Percentiles rank a stretch among this genome's conserved stretches.
Conservation (phyloP, 2,113 vertebrate genomes). For the Syrmaticus mikado region DNA sequence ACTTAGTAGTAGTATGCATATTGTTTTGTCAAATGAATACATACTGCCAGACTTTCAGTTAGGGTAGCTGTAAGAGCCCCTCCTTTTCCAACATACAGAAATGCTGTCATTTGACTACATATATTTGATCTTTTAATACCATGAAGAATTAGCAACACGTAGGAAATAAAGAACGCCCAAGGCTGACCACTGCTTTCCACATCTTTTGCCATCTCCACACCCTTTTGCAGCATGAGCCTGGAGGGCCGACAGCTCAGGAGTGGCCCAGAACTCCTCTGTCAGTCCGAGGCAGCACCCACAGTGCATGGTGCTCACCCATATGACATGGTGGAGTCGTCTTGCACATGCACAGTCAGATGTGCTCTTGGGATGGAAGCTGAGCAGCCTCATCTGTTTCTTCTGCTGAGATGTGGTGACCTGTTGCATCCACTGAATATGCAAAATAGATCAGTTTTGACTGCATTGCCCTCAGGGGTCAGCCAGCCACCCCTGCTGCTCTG, state of each 20-base stretch:
- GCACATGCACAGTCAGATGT: background rate
- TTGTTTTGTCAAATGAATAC: background rate
- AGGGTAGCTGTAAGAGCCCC: background rate
- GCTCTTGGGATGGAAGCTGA: background rate
- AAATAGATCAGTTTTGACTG: background rate
- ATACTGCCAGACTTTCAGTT: background rate
- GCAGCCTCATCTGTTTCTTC: background rate
- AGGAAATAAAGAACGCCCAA: background rate
- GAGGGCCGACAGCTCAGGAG: background rate
- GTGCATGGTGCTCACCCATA: rapidly evolving
- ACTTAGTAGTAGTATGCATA: background rate
- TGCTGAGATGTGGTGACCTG: background rate
- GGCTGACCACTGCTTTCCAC: conserved; percentile 22
- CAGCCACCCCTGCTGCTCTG: background rate
- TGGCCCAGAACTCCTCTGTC: background rate
- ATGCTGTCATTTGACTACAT: background rate
- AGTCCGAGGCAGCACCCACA: background rate
- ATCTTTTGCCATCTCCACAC: conserved; percentile 27
- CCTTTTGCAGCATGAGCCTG: background rate
- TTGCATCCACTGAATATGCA: background rate
- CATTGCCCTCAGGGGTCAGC: background rate
- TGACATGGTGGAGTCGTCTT: rapidly evolving
- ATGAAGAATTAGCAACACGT: background rate
- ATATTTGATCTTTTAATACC: background rate
- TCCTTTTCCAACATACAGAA: background rate